phyloP scores from a whole-genome alignment of 2,113 vertebrate species.

The Oreocharis arfaki region DNA sequence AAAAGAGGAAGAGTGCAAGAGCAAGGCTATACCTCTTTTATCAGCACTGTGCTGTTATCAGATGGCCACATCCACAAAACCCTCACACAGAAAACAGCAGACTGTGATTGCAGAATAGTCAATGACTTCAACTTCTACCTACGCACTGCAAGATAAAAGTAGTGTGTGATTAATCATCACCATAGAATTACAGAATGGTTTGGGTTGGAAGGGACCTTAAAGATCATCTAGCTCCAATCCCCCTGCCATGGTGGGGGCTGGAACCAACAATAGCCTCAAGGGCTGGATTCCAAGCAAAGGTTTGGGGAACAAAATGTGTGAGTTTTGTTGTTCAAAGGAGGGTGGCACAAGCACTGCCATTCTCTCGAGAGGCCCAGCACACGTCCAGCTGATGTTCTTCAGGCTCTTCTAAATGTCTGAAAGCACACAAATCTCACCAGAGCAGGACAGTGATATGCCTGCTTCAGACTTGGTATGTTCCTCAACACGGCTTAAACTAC shows the following conservation, averaged over 20 bases:
- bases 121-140: constrained; percentile 21
- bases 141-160: neutral
- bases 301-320: neutral
- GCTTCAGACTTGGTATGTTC: neutral
- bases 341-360: neutral
- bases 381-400: neutral
- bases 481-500: neutral
- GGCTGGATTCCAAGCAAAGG: neutral
- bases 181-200: neutral
- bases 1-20: neutral
- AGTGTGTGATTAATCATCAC: neutral
- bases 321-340: neutral
- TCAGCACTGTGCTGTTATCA: neutral
- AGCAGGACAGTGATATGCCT: neutral
- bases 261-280: neutral
- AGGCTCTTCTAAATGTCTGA: neutral
- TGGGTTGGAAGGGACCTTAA: neutral
- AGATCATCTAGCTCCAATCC: neutral
- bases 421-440: neutral
- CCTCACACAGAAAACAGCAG: neutral
- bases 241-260: accelerated
- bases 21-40: neutral
- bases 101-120: neutral
- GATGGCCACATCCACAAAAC: neutral
- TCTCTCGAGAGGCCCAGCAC: neutral